Evolutionary conservation across 1,140 invertebrate species (phyloP).

Genomic region (Elysia chlorotica): DNA sequence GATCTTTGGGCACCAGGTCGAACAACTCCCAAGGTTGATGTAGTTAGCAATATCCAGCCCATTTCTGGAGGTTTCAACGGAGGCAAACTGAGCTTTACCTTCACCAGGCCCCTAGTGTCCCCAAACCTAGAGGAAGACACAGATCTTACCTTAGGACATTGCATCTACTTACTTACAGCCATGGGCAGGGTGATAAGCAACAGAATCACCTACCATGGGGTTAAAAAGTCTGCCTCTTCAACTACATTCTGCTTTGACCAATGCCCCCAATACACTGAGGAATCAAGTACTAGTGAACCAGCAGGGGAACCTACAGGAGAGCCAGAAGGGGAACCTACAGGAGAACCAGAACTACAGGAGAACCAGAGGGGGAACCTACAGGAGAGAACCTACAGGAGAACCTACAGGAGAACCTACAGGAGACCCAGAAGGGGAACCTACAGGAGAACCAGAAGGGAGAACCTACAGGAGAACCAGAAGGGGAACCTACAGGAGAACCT

Average conservation of each 20-base stretch:
- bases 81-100: neutral
- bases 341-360: neutral
- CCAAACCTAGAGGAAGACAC: neutral
- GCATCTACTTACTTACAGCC: constrained; percentile 9
- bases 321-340: no score
- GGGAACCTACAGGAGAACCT: no score
- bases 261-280: no score
- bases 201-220: neutral
- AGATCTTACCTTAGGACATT: neutral
- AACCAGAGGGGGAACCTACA: neutral
- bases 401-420: no score
- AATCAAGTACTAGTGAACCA: no score
- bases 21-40: no score
- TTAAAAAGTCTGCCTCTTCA: neutral
- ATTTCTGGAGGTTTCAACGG: neutral
- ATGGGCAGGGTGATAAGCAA: neutral
- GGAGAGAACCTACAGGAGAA: neutral
- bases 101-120: neutral
- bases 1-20: no score
- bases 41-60: no score
- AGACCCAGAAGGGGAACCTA: no score
- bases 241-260: neutral
- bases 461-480: no score
- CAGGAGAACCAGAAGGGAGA: no score
- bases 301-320: no score